Base-by-base conservation (phyloP, 2,888 invertebrate genomes). In the Protonemura montana region DNA sequence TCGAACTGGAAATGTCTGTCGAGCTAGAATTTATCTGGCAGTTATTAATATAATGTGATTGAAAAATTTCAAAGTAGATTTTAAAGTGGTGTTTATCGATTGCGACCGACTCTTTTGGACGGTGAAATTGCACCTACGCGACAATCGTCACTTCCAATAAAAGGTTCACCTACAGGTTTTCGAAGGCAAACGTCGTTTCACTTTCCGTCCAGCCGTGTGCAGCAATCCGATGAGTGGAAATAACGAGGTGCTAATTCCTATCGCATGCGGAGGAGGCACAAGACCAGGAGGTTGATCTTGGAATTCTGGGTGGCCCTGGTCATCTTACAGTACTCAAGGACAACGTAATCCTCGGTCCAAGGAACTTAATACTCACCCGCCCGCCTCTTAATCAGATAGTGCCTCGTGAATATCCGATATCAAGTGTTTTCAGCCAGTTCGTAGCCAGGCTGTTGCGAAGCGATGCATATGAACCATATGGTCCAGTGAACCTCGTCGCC, bases 261-360 rank as follows among this genome's bases (percentile, higher is more conserved):
- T 59, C 59, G 59, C 59, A 59, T 59, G 59, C 59, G 59, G 59
- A 59, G 59, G 59, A 59, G 59, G 13, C 59, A 10, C 59, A 59
- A 59, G 59, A 59, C 59, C 59, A 59, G 59, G 59, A 59, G 59
- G 59, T 59, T 59, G 59, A 35, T 59, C 59, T 59, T 59, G 1
- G 59, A 59, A 10, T 59, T 59, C 59, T 59, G 59, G 59, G 59
- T 59, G 59, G 59, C 59, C 59, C 13, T 21, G 59, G 59, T 59
- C 59, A 59, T 59, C 59, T 59, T 59, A 10, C 59, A 21, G 59
- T 59, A 59, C 59, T 59, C 59, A 59, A 59, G 59, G 59, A 59
- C 59, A 59, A 59, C 59, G 59, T 59, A 59, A 59, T 59, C 59
- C 59, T 59, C 59, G 59, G 59, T 16, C 59, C 59, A 59, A 59